Conservation (phyloP, 2,113 vertebrate species). For the Antidorcas marsupialis region DNA sequence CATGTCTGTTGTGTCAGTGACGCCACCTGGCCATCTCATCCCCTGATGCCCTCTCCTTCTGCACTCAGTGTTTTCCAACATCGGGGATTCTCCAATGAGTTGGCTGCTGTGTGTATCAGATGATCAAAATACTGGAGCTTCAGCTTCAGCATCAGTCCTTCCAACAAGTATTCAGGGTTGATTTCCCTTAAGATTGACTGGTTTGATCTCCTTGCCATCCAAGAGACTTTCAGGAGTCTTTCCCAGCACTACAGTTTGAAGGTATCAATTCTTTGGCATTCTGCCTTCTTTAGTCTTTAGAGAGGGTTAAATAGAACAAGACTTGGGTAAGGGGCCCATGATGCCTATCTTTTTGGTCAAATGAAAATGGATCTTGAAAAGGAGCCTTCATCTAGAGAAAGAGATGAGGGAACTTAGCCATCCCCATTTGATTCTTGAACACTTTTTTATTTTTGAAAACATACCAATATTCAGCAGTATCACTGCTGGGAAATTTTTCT, state of each 20-base stretch:
- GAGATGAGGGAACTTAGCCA: not conserved
- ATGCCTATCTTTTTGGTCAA: not conserved
- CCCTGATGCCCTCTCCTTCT: not conserved
- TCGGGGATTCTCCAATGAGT: not conserved
- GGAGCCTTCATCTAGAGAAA: not conserved
- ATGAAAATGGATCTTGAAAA: not conserved
- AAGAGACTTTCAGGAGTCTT: not conserved
- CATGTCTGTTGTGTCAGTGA: too few relatives aligned
- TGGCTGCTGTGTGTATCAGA: not conserved
- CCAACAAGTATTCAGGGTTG: not conserved
- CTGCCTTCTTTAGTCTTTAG: not conserved
- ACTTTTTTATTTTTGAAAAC: not conserved
- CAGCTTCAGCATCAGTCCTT: not conserved
- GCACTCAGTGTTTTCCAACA: not conserved
- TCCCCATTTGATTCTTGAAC: not conserved
- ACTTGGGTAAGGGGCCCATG: not conserved
- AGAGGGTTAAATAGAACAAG: not conserved
- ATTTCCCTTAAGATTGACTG: not conserved
- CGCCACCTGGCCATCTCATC: too few relatives aligned
- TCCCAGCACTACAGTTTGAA: not conserved
- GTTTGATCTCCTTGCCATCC: not conserved
- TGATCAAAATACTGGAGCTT: not conserved
- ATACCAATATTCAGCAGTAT: not conserved
- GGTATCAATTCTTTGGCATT: not conserved
- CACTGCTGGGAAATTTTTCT: not conserved